Evolutionary conservation across 2,797 vertebrate genomes (phyloP).

Genomic region (Fundulus diaphanus): DNA sequence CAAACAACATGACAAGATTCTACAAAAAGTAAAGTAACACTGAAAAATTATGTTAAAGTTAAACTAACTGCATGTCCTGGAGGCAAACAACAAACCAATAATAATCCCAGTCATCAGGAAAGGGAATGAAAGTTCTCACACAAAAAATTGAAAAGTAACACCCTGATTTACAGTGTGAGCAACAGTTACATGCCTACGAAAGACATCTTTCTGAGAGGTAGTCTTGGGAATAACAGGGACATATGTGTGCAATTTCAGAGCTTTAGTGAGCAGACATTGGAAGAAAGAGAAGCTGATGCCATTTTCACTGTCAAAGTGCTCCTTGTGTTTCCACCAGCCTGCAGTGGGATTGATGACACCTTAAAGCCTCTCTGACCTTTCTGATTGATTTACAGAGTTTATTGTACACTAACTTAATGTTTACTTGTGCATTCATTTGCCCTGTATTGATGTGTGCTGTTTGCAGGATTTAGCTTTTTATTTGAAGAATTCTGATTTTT

Average conservation of each 20-base stretch:
- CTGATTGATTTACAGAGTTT: constrained; percentile 82
- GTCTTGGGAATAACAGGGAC: constrained; percentile 55
- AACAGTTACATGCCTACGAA: constrained; percentile 40
- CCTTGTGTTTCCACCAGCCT: constrained; percentile 61
- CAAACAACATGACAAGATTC: constrained; percentile 7
- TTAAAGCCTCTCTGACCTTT: constrained; percentile 73
- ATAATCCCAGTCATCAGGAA: constrained; percentile 15
- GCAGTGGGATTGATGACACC: constrained; percentile 77
- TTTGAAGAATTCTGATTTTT: constrained; percentile 58
- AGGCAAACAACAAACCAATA: constrained; percentile 30
- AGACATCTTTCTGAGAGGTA: constrained; percentile 45
- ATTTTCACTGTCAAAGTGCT: constrained; percentile 34
- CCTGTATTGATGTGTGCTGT: constrained; percentile 75
- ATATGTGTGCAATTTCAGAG: constrained; percentile 68
- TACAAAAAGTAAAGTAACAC: constrained; percentile 18
- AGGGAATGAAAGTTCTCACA: constrained; percentile 47
- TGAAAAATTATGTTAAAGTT: constrained; percentile 8
- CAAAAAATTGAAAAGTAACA: constrained; percentile 63
- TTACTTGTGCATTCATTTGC: constrained; percentile 70
- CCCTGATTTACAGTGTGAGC: constrained; percentile 52
- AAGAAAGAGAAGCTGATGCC: constrained; percentile 39
- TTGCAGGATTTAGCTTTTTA: too few relatives aligned
- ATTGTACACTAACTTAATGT: constrained; percentile 74
- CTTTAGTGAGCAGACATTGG: constrained; percentile 24
- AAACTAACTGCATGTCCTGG: constrained; percentile 4